phyloP scores from a whole-genome alignment of 2,113 vertebrate species.

The Stigmatopora nigra region DNA sequence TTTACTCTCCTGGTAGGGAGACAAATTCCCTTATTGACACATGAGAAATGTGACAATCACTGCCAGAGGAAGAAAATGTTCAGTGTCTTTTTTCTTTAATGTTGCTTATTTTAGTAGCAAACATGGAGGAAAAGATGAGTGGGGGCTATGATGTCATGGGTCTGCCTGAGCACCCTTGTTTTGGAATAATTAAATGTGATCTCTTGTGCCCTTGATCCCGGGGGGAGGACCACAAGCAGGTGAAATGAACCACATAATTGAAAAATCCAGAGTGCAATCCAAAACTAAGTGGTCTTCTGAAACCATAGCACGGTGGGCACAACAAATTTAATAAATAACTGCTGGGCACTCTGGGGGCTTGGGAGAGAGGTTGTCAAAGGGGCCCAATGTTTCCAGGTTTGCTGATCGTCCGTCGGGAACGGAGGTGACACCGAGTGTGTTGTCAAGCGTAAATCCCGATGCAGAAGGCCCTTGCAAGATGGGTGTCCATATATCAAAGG shows the following conservation, averaged over 20 bases:
- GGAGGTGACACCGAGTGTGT: slow-evolving; percentile 76
- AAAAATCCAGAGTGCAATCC: slow-evolving; percentile 75
- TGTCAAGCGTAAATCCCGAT: slow-evolving; percentile 76
- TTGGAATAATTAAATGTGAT: slow-evolving; percentile 73
- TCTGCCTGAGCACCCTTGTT: slow-evolving; percentile 57
- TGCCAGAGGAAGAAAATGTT: slow-evolving; percentile 32
- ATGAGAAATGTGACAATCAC: slow-evolving; percentile 47
- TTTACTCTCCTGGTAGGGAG: slow-evolving; percentile 64
- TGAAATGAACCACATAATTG: slow-evolving; percentile 79
- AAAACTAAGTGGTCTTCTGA: slow-evolving; percentile 73
- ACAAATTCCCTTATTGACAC: slow-evolving; percentile 71
- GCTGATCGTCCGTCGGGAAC: slow-evolving; percentile 55
- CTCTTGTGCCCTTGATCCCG: slow-evolving; percentile 67
- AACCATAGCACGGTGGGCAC: slow-evolving; percentile 69
- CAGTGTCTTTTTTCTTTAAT: slow-evolving; percentile 33
- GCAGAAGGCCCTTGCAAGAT: slow-evolving; percentile 68
- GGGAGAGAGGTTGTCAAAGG: slow-evolving; percentile 61
- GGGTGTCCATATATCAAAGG: slow-evolving; percentile 80
- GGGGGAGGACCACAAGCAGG: slow-evolving; percentile 66
- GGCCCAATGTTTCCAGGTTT: slow-evolving; percentile 69
- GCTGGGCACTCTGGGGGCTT: slow-evolving; percentile 61
- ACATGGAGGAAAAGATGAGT: slow-evolving; percentile 42
- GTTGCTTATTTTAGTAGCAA: slow-evolving; percentile 31
- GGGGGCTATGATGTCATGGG: slow-evolving; percentile 38
- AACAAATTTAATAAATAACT: slow-evolving; percentile 78